These are phyloP conservation scores for Ashinkailepas kermadecensis DNA, from an alignment of 2,888 invertebrate genomes.

Conservation along the genomic window DNA sequence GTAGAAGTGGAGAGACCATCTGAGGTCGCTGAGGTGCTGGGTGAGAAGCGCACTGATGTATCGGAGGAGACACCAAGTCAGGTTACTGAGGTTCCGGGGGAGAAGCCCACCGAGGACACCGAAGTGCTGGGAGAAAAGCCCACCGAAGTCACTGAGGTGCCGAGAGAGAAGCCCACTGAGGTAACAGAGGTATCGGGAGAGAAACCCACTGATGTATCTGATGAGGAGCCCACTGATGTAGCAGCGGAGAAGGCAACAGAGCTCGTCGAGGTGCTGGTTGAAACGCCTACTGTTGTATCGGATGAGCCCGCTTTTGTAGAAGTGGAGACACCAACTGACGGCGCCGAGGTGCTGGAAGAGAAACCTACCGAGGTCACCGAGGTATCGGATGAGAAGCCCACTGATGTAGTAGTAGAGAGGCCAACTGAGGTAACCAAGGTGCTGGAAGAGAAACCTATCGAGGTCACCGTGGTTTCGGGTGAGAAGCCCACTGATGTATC, in stretches of 20 bases:
- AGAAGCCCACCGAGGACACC: too few species aligned
- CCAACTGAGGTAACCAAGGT: neutral
- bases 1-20: too few species aligned
- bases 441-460: neutral
- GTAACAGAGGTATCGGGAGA: too few species aligned
- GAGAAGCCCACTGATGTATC: too few species aligned
- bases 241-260: neutral
- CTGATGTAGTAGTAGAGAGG: neutral
- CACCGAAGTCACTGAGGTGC: constrained; percentile 7
- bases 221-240: constrained; percentile 3
- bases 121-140: neutral
- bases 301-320: neutral
- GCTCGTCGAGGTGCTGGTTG: neutral
- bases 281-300: neutral
- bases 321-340: neutral
- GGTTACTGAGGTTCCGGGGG: too few species aligned
- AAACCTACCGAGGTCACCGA: too few species aligned
- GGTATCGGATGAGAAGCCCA: neutral
- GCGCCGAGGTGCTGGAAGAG: neutral
- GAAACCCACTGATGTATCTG: neutral
- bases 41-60: neutral
- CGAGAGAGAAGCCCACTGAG: neutral
- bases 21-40: neutral
- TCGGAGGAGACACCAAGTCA: too few species aligned
- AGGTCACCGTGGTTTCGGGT: neutral